phyloP scores from a whole-genome alignment of 2,797 vertebrate species.

The Pseudochirops cupreus region DNA sequence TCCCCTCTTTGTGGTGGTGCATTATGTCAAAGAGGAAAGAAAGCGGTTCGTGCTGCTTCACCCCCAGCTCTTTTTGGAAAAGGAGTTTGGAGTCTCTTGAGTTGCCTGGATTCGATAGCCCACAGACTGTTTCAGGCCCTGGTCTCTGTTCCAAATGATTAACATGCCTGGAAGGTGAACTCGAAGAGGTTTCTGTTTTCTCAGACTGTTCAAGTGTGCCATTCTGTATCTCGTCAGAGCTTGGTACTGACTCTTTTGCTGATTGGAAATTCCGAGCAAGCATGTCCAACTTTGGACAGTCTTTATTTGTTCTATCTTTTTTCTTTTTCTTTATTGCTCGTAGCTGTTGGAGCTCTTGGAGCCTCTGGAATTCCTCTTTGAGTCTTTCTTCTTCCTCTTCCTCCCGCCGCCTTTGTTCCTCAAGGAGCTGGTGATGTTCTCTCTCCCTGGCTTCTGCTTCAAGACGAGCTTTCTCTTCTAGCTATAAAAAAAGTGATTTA shows the following conservation, averaged over 20 bases:
- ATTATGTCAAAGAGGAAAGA: constrained; percentile 86
- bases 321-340: constrained; percentile 95
- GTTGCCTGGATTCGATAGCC: constrained; percentile 71
- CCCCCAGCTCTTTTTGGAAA: constrained; percentile 86
- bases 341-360: constrained; percentile 94
- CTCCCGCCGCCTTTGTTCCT: constrained; percentile 89
- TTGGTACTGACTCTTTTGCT: constrained; percentile 88
- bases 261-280: constrained; percentile 88
- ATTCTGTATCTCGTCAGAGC: constrained; percentile 85
- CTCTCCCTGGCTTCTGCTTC: constrained; percentile 93
- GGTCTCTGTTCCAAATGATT: constrained; percentile 82
- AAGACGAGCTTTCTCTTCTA: constrained; percentile 95
- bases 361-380: constrained; percentile 92
- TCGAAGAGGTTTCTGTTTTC: constrained; percentile 82
- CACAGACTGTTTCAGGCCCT: constrained; percentile 78
- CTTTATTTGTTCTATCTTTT: constrained; percentile 91
- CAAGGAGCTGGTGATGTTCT: constrained; percentile 89
- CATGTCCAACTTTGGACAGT: constrained; percentile 83
- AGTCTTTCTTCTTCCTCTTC: constrained; percentile 89
- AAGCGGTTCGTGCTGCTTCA: constrained; percentile 87
- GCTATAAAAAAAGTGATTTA: constrained; percentile 82
- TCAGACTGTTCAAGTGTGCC: constrained; percentile 85
- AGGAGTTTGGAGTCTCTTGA: constrained; percentile 83
- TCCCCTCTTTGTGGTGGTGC: constrained; percentile 87
- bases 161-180: constrained; percentile 80